phyloP scores from a whole-genome alignment of 2,888 invertebrate genomes.

The Tetranychus truncatus region DNA sequence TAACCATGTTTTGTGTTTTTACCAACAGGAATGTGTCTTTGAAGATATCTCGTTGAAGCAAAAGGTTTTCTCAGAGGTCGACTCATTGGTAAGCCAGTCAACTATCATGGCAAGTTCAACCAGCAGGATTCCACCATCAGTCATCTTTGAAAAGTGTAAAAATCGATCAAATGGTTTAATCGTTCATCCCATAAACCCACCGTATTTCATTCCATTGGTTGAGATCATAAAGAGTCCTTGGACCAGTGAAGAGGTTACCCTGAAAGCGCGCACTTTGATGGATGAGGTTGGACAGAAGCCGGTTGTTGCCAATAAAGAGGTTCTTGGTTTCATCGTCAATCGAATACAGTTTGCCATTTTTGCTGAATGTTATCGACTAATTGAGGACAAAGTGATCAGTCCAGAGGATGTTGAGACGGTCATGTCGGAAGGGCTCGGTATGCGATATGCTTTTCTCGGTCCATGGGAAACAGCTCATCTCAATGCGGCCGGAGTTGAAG shows the following conservation, averaged over 20 bases:
- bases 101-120: constrained; percentile 77
- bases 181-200: constrained; percentile 82
- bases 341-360: constrained; percentile 86
- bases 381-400: constrained; percentile 60
- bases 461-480: constrained; percentile 80
- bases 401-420: constrained; percentile 78
- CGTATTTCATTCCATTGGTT: constrained; percentile 81
- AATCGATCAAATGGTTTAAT: constrained; percentile 55
- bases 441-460: constrained; percentile 86
- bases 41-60: constrained; percentile 68
- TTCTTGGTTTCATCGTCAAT: constrained; percentile 79
- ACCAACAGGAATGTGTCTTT: constrained; percentile 65
- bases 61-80: constrained; percentile 56
- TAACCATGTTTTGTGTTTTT: not conserved
- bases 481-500: constrained; percentile 67
- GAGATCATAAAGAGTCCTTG: constrained; percentile 86
- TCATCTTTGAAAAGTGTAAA: constrained; percentile 57
- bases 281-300: constrained; percentile 76
- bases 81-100: constrained; percentile 43
- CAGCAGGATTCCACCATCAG: constrained; percentile 72
- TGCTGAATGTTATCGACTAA: constrained; percentile 75
- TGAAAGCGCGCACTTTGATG: constrained; percentile 57
- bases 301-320: constrained; percentile 62
- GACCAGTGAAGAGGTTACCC: constrained; percentile 59
- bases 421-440: constrained; percentile 80